Evolutionary conservation across 2,113 vertebrate species (phyloP).

Genomic region (Saguinus imperator): DNA sequence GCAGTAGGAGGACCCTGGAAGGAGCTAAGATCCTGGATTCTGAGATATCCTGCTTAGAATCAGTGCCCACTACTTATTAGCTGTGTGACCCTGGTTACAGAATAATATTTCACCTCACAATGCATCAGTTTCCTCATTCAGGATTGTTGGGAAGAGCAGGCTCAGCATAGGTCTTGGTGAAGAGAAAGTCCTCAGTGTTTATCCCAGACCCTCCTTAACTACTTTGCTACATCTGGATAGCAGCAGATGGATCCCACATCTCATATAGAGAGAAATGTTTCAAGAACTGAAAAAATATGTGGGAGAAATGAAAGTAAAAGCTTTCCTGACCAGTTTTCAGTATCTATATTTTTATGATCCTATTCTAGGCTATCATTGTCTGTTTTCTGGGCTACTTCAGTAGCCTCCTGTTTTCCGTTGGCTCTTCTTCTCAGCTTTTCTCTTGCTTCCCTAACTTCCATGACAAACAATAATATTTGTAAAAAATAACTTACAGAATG

Average conservation of each 20-base stretch:
- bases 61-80: neutral
- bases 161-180: neutral
- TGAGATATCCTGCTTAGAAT: neutral
- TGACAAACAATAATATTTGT: neutral
- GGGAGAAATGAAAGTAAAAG: neutral
- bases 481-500: neutral
- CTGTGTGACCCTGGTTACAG: neutral
- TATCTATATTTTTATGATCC: neutral
- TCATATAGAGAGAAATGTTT: neutral
- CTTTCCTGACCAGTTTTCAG: neutral
- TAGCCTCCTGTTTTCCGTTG: neutral
- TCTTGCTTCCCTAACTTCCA: neutral
- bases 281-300: neutral
- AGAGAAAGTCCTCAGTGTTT: neutral
- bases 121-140: neutral
- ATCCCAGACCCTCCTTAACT: neutral
- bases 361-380: neutral
- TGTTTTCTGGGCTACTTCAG: neutral
- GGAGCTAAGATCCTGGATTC: neutral
- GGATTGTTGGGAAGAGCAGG: neutral
- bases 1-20: neutral
- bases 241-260: neutral
- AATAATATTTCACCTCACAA: neutral
- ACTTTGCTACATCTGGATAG: neutral
- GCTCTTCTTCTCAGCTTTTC: neutral